Conservation (phyloP, 1,140 invertebrate genomes). For the Drosophila elegans region DNA sequence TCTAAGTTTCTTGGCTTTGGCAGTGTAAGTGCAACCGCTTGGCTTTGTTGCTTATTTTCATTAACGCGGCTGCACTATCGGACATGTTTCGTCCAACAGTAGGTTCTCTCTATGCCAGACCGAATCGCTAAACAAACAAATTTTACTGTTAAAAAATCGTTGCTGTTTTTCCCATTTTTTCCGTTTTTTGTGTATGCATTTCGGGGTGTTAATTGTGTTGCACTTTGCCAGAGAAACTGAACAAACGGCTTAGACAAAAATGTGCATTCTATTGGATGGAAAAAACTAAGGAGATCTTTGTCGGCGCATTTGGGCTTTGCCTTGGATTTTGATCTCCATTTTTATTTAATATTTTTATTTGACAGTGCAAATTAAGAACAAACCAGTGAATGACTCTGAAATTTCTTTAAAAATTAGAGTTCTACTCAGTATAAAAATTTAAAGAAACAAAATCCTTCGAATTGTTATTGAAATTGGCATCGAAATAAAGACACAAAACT, state of each 20-base stretch:
- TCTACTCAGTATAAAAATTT: too few species aligned
- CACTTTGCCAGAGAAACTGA: slow-evolving; percentile 68
- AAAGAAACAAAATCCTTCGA: too few species aligned
- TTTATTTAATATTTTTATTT: background rate
- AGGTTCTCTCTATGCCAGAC: slow-evolving; percentile 51
- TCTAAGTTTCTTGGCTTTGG: slow-evolving; percentile 17
- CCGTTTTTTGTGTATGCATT: slow-evolving; percentile 58
- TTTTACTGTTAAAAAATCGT: slow-evolving; percentile 72
- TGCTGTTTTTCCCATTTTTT: slow-evolving; percentile 17
- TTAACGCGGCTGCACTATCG: slow-evolving; percentile 71
- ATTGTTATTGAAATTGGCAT: too few species aligned
- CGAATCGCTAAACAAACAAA: slow-evolving; percentile 69
- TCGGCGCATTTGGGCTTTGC: background rate
- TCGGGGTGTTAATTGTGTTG: slow-evolving; percentile 82
- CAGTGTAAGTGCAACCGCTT: slow-evolving; percentile 56
- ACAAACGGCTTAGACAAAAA: slow-evolving; percentile 37
- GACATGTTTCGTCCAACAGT: slow-evolving; percentile 72
- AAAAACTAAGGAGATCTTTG: slow-evolving; percentile 69
- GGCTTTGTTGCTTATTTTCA: slow-evolving; percentile 81
- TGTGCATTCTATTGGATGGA: slow-evolving; percentile 31
- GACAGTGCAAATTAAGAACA: too few species aligned
- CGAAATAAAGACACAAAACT: too few species aligned
- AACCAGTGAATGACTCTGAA: too few species aligned
- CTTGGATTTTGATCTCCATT: background rate
- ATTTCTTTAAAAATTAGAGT: too few species aligned